A percentile compares a stretch with the other conserved stretches of the same genome.
Evolutionary conservation across 1,140 invertebrate species (phyloP).

Genomic region (Nomia melanderi): DNA sequence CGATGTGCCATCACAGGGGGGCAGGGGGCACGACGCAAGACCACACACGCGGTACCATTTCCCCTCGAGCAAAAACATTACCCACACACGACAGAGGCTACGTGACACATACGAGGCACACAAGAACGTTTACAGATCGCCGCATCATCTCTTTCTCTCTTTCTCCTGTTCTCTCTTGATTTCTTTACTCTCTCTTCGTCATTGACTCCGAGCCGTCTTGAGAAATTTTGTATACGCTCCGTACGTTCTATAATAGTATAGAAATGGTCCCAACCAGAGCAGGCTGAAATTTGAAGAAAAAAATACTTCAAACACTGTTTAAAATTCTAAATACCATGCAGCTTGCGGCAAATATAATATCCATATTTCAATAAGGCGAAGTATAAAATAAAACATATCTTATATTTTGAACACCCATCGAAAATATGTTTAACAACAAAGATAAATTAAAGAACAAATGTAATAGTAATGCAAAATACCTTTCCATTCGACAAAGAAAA

Average conservation of each 20-base stretch:
- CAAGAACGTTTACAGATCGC: slow-evolving; percentile 30
- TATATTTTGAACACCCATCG: too few relatives aligned
- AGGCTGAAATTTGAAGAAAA: too few relatives aligned
- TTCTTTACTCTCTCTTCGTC: slow-evolving; percentile 36
- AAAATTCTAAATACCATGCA: too few relatives aligned
- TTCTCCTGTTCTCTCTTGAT: neutral
- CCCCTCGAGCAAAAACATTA: slow-evolving; percentile 80
- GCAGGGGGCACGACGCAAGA: slow-evolving; percentile 71
- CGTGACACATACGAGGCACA: slow-evolving; percentile 59
- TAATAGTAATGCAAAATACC: too few relatives aligned
- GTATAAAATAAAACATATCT: too few relatives aligned
- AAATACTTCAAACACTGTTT: too few relatives aligned
- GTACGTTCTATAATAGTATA: slow-evolving; percentile 23
- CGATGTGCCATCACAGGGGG: slow-evolving; percentile 65
- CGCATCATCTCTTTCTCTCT: slow-evolving; percentile 12
- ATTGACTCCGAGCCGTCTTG: slow-evolving; percentile 47
- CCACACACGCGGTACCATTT: slow-evolving; percentile 80
- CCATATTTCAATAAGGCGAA: too few relatives aligned
- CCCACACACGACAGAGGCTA: slow-evolving; percentile 62
- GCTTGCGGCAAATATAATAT: too few relatives aligned
- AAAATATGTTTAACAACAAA: too few relatives aligned
- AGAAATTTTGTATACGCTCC: slow-evolving; percentile 50
- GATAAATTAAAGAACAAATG: too few relatives aligned
- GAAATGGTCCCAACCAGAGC: slow-evolving; percentile 10
- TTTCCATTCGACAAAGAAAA: too few relatives aligned